A percentile compares a stretch with the other conserved stretches of the same genome.
phyloP scores from a whole-genome alignment of 2,797 vertebrate genomes.

The Triplophysa yarkandensis region DNA sequence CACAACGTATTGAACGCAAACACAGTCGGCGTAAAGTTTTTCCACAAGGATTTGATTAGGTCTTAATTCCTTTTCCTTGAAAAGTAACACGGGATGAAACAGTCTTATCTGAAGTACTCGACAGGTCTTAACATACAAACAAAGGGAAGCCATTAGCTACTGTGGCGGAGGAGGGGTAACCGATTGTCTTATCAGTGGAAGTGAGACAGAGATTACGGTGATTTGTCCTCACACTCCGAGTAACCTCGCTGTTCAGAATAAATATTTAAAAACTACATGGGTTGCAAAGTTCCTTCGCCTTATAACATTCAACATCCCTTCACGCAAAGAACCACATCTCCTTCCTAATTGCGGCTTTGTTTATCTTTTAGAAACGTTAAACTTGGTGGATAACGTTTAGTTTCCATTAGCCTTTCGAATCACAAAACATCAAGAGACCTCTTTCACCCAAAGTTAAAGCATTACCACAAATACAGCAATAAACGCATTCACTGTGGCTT shows the following conservation, averaged over 20 bases:
- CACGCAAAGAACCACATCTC: conserved; percentile 26
- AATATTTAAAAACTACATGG: conserved; percentile 42
- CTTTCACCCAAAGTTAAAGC: conserved; percentile 35
- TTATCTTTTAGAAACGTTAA: conserved; percentile 19
- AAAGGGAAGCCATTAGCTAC: conserved; percentile 32
- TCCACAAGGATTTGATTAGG: neutral
- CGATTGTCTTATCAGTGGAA: conserved; percentile 42
- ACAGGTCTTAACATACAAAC: conserved; percentile 11
- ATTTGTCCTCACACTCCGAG: conserved; percentile 39
- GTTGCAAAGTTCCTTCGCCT: conserved; percentile 40
- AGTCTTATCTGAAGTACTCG: neutral
- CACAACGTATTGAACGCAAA: conserved; percentile 15
- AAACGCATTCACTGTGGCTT: conserved; percentile 36
- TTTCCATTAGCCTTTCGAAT: conserved; percentile 16
- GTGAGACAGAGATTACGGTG: conserved; percentile 25
- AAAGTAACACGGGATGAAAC: neutral
- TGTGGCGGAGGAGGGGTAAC: conserved; percentile 15
- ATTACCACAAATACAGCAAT: conserved; percentile 22
- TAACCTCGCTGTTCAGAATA: conserved; percentile 11
- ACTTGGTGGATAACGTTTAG: conserved; percentile 30
- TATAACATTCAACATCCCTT: conserved; percentile 28
- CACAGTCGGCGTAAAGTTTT: neutral
- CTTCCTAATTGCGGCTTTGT: conserved; percentile 36
- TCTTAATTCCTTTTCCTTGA: neutral
- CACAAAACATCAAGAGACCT: conserved; percentile 1